Evolutionary conservation across 2,113 vertebrate species (phyloP), one percentile per base, ranked within the genome.

Genomic region (Myrmecophaga tridactyla): DNA sequence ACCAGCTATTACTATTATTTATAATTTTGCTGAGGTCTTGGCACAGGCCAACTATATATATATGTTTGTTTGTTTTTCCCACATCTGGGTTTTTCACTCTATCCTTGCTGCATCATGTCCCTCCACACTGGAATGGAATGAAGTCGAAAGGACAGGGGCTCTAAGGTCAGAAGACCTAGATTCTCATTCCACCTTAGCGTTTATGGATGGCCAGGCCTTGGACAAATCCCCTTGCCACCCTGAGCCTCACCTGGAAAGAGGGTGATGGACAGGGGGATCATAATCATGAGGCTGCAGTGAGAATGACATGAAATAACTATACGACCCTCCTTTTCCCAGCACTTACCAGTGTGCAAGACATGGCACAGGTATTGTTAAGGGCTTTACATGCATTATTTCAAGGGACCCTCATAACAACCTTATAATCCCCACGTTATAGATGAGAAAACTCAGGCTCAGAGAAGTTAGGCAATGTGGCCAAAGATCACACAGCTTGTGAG

Each of bases 61-160:
- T 31, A n/a, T n/a, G n/a, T n/a, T n/a, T n/a, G n/a, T n/a, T n/a
- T n/a, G n/a, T 6, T 77, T 29, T 31, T n/a, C 60, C 18, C 73
- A 2, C 2, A 11, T 39, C 17, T 4, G 27, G 27, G 36, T 2
- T 3, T 56, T 3, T 34, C 51, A 43, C 4, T 3, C 4, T 27
- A 3, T 9, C 17, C 34, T 29, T 20, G n/a, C 36, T 39, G 18
- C 3, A 1, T 39, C 18, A 4, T 14, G 31, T 83, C 39, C 31
- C 36, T 63, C 34, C 17, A 31, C 78, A 25, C 63, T 25, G 48
- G n/a, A 78, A 18, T 9, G 13, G 46, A 63, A 11, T 3, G 3
- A 25, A 15, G 51, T 12, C 34, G 60, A 63, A 1, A n/a, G 41
- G 63, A 67, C 36, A 9, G 0, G 7, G 27, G n/a, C 17, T 12